These are phyloP conservation scores for Phthorimaea operculella DNA, from an alignment of 1,140 invertebrate genomes.

Conservation along the genomic window DNA sequence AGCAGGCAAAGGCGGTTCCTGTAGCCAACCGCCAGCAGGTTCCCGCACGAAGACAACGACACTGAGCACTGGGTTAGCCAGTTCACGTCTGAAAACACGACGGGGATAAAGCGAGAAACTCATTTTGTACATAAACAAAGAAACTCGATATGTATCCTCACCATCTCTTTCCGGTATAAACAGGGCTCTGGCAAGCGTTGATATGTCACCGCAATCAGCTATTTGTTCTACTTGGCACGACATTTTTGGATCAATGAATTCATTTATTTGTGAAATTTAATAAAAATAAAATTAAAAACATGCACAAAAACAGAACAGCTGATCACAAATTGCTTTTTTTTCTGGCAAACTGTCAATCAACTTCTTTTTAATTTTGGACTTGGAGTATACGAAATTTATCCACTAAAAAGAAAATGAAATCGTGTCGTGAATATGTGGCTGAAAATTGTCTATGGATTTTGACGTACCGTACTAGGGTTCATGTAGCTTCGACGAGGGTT, in stretches of 20 bases:
- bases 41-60: slow-evolving; percentile 79
- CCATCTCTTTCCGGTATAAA: slow-evolving; percentile 66
- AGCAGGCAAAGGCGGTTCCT: slow-evolving; percentile 75
- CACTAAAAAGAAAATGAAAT: no score
- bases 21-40: slow-evolving; percentile 76
- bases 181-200: slow-evolving; percentile 69
- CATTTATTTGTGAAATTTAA: no score
- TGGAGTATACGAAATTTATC: no score
- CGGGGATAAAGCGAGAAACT: slow-evolving; percentile 8
- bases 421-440: no score
- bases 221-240: slow-evolving; percentile 75
- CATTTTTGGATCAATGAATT: neutral
- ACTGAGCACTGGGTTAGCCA: slow-evolving; percentile 80
- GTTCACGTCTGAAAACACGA: slow-evolving; percentile 65
- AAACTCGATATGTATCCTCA: slow-evolving; percentile 15
- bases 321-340: no score
- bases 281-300: no score
- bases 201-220: slow-evolving; percentile 73
- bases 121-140: slow-evolving; percentile 2
- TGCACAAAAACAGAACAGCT: no score
- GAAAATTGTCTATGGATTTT: no score
- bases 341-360: no score
- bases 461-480: no score
- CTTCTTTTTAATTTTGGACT: no score
- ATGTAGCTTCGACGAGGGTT: no score